Evolutionary conservation across 1,140 invertebrate genomes (phyloP).

Genomic region (Melanaphis sacchari): DNA sequence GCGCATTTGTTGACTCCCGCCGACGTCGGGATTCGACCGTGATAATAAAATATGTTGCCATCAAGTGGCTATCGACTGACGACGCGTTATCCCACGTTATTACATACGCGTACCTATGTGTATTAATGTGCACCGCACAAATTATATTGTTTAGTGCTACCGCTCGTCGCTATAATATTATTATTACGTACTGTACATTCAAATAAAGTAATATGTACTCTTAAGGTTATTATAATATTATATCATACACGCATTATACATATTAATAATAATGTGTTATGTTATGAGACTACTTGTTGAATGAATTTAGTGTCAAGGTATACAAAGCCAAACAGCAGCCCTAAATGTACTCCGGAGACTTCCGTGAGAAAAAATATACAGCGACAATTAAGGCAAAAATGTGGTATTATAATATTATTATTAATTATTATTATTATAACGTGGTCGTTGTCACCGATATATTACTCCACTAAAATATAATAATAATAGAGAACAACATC

Average conservation of each 20-base stretch:
- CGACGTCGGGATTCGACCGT: background rate
- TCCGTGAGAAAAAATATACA: slow-evolving; percentile 28
- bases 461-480: background rate
- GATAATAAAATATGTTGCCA: slow-evolving; percentile 39
- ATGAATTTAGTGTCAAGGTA: background rate
- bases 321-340: background rate
- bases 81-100: slow-evolving; percentile 44
- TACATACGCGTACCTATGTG: background rate
- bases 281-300: background rate
- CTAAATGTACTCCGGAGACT: background rate
- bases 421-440: background rate
- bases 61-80: slow-evolving; percentile 54
- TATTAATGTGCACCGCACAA: background rate
- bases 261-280: background rate
- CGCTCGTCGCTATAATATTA: background rate
- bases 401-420: background rate
- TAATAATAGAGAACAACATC: background rate
- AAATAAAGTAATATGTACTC: background rate
- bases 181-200: background rate
- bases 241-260: background rate
- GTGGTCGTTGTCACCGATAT: background rate
- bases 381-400: background rate
- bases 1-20: slow-evolving; percentile 9
- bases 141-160: slow-evolving; percentile 7
- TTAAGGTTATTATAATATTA: background rate